Conservation (phyloP, 2,888 invertebrate species). For the Orthosia incerta region DNA sequence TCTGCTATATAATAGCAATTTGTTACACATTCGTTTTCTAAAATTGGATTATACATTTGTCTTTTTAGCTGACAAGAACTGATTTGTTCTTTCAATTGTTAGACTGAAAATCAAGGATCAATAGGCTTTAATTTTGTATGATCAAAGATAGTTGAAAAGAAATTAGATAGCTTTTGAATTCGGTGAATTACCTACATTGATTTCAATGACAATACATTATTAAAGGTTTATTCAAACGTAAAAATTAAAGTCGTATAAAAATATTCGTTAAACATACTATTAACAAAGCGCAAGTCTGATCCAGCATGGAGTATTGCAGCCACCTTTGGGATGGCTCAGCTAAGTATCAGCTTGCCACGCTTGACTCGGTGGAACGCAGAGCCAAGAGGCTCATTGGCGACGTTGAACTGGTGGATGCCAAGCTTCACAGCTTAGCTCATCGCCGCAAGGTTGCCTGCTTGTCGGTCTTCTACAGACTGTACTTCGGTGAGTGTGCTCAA, state of each 20-base stretch:
- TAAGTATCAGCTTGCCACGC: too few species aligned
- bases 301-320: too few species aligned
- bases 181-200: background rate
- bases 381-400: too few species aligned
- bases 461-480: too few species aligned
- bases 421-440: too few species aligned
- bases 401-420: too few species aligned
- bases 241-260: too few species aligned
- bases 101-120: conserved; percentile 10
- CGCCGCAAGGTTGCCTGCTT: too few species aligned
- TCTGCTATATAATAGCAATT: conserved; percentile 1
- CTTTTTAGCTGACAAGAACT: background rate
- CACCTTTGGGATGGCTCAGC: too few species aligned
- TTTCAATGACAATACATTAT: background rate
- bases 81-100: conserved; percentile 13
- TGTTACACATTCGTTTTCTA: background rate
- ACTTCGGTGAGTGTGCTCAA: too few species aligned
- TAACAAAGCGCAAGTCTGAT: too few species aligned
- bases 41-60: conserved; percentile 12
- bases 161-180: conserved; percentile 10
- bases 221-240: background rate
- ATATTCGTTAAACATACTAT: background rate
- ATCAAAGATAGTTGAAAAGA: background rate
- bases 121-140: conserved; percentile 17
- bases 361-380: too few species aligned